Percentiles rank a stretch among this genome's conserved stretches.
Evolutionary conservation across 2,797 vertebrate genomes (phyloP).

Genomic region (Danio choprae): DNA sequence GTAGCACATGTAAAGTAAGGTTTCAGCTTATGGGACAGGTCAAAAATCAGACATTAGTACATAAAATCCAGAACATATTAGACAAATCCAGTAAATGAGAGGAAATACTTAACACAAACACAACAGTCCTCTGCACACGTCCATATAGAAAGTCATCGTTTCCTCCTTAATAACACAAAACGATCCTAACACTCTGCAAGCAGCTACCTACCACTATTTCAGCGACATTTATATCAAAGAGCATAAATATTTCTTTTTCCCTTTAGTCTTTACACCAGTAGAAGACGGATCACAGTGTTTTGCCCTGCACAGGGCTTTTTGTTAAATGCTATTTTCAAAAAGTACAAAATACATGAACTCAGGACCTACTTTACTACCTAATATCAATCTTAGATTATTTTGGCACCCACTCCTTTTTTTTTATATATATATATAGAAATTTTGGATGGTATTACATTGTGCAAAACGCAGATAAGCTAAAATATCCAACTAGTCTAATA

Average conservation of each 20-base stretch:
- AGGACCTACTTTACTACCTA: slow-evolving; percentile 24
- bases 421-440: slow-evolving; percentile 34
- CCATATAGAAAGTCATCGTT: slow-evolving; percentile 2
- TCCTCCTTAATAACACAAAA: not conserved
- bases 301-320: slow-evolving; percentile 48
- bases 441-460: slow-evolving; percentile 52
- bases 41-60: slow-evolving; percentile 6
- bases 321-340: slow-evolving; percentile 53
- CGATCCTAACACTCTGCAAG: slow-evolving; percentile 47
- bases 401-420: slow-evolving; percentile 30
- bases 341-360: slow-evolving; percentile 55
- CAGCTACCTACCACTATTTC: slow-evolving; percentile 38
- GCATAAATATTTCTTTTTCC: slow-evolving; percentile 38
- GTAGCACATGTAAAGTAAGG: slow-evolving; percentile 15
- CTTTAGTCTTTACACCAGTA: slow-evolving; percentile 52
- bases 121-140: not conserved
- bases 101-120: not conserved
- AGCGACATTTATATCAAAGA: slow-evolving; percentile 48
- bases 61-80: slow-evolving; percentile 48
- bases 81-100: slow-evolving; percentile 47
- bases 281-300: slow-evolving; percentile 63
- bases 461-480: slow-evolving; percentile 58
- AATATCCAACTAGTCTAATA: slow-evolving; percentile 39
- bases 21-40: not conserved
- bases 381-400: slow-evolving; percentile 39